phyloP scores from a whole-genome alignment of 35 echinoderm and acorn worm species.

The Acanthaster planci region DNA sequence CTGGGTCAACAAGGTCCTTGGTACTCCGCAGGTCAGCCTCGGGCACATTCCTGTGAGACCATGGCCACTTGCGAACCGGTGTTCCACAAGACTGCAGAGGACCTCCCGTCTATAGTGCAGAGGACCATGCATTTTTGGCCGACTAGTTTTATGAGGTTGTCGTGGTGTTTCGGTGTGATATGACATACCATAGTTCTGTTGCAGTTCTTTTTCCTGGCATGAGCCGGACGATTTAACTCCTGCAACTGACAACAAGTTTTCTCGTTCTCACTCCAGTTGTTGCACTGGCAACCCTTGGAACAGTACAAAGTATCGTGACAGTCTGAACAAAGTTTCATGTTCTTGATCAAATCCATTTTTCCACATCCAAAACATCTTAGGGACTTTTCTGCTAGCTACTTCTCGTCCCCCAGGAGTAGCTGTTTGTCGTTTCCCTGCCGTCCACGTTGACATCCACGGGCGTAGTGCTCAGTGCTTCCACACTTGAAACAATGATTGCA shows the following conservation, averaged over 20 bases:
- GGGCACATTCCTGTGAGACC: conserved; percentile 34
- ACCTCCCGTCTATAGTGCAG: conserved; percentile 30
- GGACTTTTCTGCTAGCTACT: conserved; percentile 19
- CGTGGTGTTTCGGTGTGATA: conserved; percentile 18
- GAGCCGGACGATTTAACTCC: not conserved
- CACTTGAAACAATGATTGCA: conserved; percentile 71
- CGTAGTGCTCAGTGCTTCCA: conserved; percentile 52
- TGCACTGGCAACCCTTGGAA: too few relatives aligned
- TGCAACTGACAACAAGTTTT: too few relatives aligned
- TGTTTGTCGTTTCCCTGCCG: conserved; percentile 45
- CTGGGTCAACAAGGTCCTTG: conserved; percentile 31
- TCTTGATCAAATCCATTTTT: not conserved
- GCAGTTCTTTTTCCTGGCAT: not conserved
- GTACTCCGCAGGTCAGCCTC: conserved; percentile 34
- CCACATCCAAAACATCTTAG: not conserved
- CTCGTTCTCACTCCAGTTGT: conserved; percentile 14
- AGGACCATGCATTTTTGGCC: conserved; percentile 41
- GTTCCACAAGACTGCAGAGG: conserved; percentile 51
- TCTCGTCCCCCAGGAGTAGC: conserved; percentile 34
- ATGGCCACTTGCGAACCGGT: conserved; percentile 75
- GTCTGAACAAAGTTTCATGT: too few relatives aligned
- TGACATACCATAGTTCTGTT: conserved; percentile 7
- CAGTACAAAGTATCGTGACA: too few relatives aligned
- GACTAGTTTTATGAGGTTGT: conserved; percentile 40
- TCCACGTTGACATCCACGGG: conserved; percentile 55